Evolutionary conservation across 1,140 invertebrate species (phyloP), one percentile per base, ranked within the genome.

Genomic region (Drosophila triauraria): DNA sequence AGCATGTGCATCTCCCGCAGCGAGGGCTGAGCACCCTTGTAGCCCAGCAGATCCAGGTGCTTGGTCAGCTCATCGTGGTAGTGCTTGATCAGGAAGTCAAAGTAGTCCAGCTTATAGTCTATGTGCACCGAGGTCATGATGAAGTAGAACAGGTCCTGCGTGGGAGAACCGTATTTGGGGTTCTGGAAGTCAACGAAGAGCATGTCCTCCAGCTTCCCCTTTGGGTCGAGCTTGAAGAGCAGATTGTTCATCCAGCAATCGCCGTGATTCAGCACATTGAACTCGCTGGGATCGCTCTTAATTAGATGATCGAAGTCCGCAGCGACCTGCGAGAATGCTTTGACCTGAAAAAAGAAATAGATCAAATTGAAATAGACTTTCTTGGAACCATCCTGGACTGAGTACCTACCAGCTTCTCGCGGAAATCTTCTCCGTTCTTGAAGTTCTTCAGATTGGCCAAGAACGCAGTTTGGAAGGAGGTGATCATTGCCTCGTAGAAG

Each of bases 171-270:
- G 46, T 62, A 91, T 62, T 67, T 70, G 4, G 84, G 80, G 64
- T 77, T 87, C 51, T 92, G 91, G 56, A 90, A 90, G 42, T 92
- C 91, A 17, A 92, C 82, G 47, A 87, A 92, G 20, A 75, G 47
- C 62, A 84, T 83, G 12, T 92, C 91, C 1, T 74, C 32, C 2
- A 90, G 13, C 67, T 94, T 93, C 3, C 91, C 92, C 9, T 80
- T 72, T 0, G 77, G 46, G 51, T 80, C 80, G 32, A 92, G 79
- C 46, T 92, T 91, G 51, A 96, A 96, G 38, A 96, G 83, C 82
- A 96, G 93, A 78, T 96, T 96, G 70, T 95, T 96, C 0, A 94
- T 91, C 95, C 95, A 96, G n/a, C 93, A 93, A 81, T 96, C 95
- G 4, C 95, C 95, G 63, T 96, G 95, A 75, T 94, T 95, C 4